Evolutionary conservation across 2,797 vertebrate species (phyloP).

Genomic region (Graptemys geographica): DNA sequence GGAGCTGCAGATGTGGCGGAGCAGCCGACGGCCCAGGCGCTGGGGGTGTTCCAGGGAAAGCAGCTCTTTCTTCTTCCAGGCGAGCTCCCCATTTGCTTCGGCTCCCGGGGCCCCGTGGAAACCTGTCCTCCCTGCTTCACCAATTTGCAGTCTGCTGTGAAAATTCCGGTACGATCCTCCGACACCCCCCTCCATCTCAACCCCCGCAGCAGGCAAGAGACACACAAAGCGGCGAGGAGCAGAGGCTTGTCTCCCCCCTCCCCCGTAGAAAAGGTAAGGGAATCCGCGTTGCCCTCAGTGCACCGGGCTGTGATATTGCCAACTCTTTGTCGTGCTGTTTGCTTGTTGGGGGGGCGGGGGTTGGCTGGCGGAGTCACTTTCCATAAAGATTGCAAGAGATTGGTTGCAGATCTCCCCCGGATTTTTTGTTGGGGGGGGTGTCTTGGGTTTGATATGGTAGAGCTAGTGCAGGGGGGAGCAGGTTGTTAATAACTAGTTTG

Average conservation of each 20-base stretch:
- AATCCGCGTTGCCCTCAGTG: neutral
- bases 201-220: neutral
- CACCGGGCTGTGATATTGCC: neutral
- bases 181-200: neutral
- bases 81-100: neutral
- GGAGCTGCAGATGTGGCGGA: constrained; percentile 81
- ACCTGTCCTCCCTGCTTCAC: neutral
- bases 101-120: neutral
- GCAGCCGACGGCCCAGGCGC: constrained; percentile 51
- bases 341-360: neutral
- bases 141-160: neutral
- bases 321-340: neutral
- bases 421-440: neutral
- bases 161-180: neutral
- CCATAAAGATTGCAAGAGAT: neutral
- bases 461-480: neutral
- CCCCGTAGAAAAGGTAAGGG: constrained; percentile 38
- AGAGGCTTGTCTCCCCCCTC: constrained; percentile 1
- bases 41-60: neutral
- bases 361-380: neutral
- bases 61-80: neutral
- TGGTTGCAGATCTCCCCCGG: neutral
- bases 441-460: neutral
- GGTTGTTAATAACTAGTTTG: neutral
- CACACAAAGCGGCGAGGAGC: neutral